Conservation (phyloP, 2,888 invertebrate genomes). For the Lobophora halterata region DNA sequence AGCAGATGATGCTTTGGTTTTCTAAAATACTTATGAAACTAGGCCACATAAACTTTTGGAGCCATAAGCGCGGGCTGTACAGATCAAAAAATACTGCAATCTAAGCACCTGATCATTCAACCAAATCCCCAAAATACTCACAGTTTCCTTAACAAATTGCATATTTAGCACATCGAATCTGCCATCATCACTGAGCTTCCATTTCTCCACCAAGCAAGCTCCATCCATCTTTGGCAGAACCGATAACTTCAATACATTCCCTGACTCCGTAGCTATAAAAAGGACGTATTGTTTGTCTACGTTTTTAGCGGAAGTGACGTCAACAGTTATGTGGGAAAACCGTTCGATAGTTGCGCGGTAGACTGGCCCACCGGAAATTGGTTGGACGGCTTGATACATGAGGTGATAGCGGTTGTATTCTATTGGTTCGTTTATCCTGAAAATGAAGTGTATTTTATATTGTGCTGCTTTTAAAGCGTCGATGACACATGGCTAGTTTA, state of each 20-base stretch:
- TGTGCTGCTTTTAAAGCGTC: no score
- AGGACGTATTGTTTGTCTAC: constrained; percentile 87
- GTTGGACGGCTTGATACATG: constrained; percentile 93
- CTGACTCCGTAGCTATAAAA: constrained; percentile 89
- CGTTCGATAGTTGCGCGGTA: constrained; percentile 86
- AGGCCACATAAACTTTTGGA: no score
- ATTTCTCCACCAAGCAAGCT: constrained; percentile 92
- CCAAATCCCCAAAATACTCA: constrained; percentile 50
- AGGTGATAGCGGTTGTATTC: constrained; percentile 90
- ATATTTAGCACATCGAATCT: constrained; percentile 82
- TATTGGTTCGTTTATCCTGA: constrained; percentile 72
- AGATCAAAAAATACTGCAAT: no score
- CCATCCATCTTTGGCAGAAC: constrained; percentile 85
- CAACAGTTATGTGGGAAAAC: constrained; percentile 90
- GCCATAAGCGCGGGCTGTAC: no score
- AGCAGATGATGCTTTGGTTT: no score
- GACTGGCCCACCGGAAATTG: constrained; percentile 85
- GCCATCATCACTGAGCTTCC: constrained; percentile 84
- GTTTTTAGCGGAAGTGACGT: constrained; percentile 87
- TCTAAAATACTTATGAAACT: no score
- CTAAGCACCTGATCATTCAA: no score
- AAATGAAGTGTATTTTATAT: no score
- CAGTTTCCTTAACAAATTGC: constrained; percentile 90
- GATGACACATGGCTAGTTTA: no score
- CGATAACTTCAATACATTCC: constrained; percentile 89